A percentile compares a stretch with the other conserved stretches of the same genome.
Evolutionary conservation across 2,888 invertebrate species (phyloP).

Genomic region (Nephrocerus scutellatus): DNA sequence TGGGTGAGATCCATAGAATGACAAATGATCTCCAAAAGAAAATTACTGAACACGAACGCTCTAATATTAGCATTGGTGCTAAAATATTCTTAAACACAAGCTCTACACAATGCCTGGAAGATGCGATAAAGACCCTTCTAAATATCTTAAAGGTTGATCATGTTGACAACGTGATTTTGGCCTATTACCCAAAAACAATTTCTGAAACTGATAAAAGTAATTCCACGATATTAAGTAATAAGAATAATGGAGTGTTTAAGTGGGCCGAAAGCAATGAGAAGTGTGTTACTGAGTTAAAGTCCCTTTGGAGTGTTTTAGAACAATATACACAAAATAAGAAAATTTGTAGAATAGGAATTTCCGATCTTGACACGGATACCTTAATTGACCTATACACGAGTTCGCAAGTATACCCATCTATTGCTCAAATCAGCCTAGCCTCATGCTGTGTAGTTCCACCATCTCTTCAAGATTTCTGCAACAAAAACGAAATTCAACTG

Average conservation of each 20-base stretch:
- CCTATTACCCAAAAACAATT: constrained; percentile 56
- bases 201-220: constrained; percentile 25
- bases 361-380: constrained; percentile 79
- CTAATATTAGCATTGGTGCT: constrained; percentile 74
- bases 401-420: constrained; percentile 73
- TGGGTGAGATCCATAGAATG: constrained; percentile 53
- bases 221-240: constrained; percentile 1
- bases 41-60: constrained; percentile 62
- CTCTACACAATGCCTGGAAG: constrained; percentile 57
- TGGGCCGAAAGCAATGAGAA: constrained; percentile 50
- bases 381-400: constrained; percentile 69
- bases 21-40: constrained; percentile 58
- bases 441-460: constrained; percentile 93
- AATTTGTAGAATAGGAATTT: constrained; percentile 71
- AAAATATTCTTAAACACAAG: constrained; percentile 77
- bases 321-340: constrained; percentile 58
- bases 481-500: constrained; percentile 83
- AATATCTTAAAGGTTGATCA: constrained; percentile 61
- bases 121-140: constrained; percentile 69
- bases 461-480: constrained; percentile 80
- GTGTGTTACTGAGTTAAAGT: constrained; percentile 59
- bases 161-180: constrained; percentile 76
- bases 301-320: constrained; percentile 72
- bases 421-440: constrained; percentile 87
- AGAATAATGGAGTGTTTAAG: constrained; percentile 35